Base-by-base conservation (phyloP, 2,797 vertebrate species). In the Caiman crocodilus region DNA sequence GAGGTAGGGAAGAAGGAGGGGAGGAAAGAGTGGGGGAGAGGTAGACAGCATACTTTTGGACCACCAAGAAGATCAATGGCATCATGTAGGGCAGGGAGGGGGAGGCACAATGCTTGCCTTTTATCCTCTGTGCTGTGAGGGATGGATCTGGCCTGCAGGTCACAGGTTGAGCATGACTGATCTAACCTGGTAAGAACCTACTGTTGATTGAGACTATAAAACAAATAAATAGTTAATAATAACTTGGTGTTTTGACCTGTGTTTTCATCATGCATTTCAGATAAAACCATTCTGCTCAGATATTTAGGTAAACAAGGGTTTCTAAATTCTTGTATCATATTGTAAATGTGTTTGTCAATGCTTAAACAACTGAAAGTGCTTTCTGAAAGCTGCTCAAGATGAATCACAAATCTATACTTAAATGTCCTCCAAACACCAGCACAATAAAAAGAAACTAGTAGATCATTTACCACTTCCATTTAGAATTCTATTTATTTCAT, bases 361-460 rank as follows among this genome's bases (percentile, higher is more conserved):
- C 2, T 64, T 21, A 60, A 76, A 1, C 4, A 76, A 30, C 11
- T 67, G 30, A 11, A 75, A 79, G 7, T 30, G 0, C 0, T 89
- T 83, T 76, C 3, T 59, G 42, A 79, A 81, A 3, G 65, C 18
- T 2, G 9, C 2, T 4, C 17, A 86, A 30, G 8, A 63, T 30
- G 26, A 81, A 5, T 0, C 1, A 30, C 56, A 57, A 21, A 58
- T 20, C 56, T 58, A 35, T 0, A 74, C 20, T 14, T n/a, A 3
- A 3, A 2, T 64, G 12, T n/a, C 35, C 20, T 89, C 9, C 64
- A 5, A 80, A 71, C 3, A 12, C 14, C 14, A 83, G 17, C 30
- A 91, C 23, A 90, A 61, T 65, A 60, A 11, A 7, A 88, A 23
- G 2, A 5, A 77, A 74, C 63, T 71, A 63, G 82, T 79, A 76